A percentile compares a stretch with the other conserved stretches of the same genome.
Evolutionary conservation across 2,888 invertebrate species (phyloP).

Genomic region (Notodonta dromedarius): DNA sequence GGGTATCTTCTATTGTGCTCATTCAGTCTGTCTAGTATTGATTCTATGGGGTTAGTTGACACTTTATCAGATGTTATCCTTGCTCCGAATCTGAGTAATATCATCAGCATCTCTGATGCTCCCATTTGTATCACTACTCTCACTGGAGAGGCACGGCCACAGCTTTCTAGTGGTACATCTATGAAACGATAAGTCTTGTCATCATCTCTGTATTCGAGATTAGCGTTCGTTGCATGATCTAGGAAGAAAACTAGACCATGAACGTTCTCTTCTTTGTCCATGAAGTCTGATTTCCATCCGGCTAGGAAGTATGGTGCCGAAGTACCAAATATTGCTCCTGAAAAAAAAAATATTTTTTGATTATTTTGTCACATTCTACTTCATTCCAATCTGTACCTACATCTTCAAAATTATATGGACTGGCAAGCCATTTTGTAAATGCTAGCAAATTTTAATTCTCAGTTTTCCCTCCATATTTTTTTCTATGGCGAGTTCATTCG

Average conservation of each 20-base stretch:
- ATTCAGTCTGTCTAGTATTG: slow-evolving; percentile 86
- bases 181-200: slow-evolving; percentile 84
- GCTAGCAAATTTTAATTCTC: too few species aligned
- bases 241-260: slow-evolving; percentile 90
- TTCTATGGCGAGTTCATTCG: too few species aligned
- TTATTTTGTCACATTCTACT: too few species aligned
- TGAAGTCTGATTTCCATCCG: slow-evolving; percentile 95
- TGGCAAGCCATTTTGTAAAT: too few species aligned
- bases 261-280: slow-evolving; percentile 90
- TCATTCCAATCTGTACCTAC: too few species aligned
- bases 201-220: slow-evolving; percentile 81
- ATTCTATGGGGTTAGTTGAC: slow-evolving; percentile 85
- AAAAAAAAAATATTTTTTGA: slow-evolving; percentile 48
- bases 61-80: slow-evolving; percentile 83
- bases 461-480: too few species aligned
- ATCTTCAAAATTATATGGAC: too few species aligned
- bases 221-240: slow-evolving; percentile 89
- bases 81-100: slow-evolving; percentile 89
- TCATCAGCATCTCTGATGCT: slow-evolving; percentile 89
- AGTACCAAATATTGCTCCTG: slow-evolving; percentile 92
- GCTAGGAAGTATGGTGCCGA: slow-evolving; percentile 92
- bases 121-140: slow-evolving; percentile 90
- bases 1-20: slow-evolving; percentile 87
- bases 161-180: slow-evolving; percentile 93
- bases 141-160: slow-evolving; percentile 89